phyloP scores from a whole-genome alignment of 2,113 vertebrate genomes.

The Nerophis lumbriciformis region DNA sequence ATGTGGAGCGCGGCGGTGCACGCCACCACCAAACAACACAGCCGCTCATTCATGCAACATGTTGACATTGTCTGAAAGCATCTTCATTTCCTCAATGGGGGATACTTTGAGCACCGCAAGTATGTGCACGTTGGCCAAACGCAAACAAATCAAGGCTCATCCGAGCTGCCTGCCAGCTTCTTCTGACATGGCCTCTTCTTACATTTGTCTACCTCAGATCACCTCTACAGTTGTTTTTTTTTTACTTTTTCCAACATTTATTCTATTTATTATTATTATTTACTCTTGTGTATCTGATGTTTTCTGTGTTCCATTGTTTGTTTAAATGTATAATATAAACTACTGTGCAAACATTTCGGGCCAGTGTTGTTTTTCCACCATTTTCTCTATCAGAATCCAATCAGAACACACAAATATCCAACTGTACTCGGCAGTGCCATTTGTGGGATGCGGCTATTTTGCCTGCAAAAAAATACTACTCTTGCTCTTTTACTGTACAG shows the following conservation, averaged over 20 bases:
- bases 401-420: background rate
- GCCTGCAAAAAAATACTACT: too few relatives aligned
- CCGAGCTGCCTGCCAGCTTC: conserved; percentile 47
- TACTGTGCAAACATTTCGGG: background rate
- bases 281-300: conserved; percentile 10
- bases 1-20: conserved; percentile 26
- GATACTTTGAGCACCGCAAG: conserved; percentile 62
- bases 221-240: background rate
- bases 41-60: conserved; percentile 61
- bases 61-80: conserved; percentile 68
- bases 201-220: conserved; percentile 65
- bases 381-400: background rate
- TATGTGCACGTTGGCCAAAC: conserved; percentile 51
- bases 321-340: background rate
- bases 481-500: too few relatives aligned
- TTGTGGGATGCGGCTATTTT: too few relatives aligned
- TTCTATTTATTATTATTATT: conserved; percentile 57
- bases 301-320: background rate
- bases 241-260: conserved; percentile 10
- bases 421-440: too few relatives aligned
- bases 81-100: conserved; percentile 68
- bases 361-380: background rate
- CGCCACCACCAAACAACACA: conserved; percentile 46
- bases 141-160: conserved; percentile 63
- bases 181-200: conserved; percentile 28